Evolutionary conservation across 2,888 invertebrate genomes (phyloP).

Genomic region (Metellina segmentata): DNA sequence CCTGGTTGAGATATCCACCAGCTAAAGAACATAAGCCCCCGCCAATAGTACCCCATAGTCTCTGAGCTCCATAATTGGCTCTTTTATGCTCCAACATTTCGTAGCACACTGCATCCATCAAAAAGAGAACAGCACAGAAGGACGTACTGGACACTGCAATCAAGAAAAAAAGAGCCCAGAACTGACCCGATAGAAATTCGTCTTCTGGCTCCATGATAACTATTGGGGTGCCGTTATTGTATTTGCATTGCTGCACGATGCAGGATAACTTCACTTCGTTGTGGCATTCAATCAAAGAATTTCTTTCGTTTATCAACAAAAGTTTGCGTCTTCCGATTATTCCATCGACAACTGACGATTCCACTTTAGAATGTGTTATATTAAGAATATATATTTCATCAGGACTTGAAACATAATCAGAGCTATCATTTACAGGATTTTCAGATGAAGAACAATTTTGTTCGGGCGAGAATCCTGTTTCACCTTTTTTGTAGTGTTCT

Average conservation of each 20-base stretch:
- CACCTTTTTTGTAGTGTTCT: too few species aligned
- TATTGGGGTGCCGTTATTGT: background rate
- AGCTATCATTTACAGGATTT: too few species aligned
- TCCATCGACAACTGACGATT: background rate
- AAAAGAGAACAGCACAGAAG: conserved; percentile 92
- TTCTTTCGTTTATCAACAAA: background rate
- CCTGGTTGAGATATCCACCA: conserved; percentile 90
- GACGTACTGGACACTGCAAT: conserved; percentile 91
- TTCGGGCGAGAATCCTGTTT: too few species aligned
- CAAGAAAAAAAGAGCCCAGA: conserved; percentile 89
- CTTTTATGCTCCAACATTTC: conserved; percentile 88
- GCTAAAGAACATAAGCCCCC: conserved; percentile 90
- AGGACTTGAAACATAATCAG: too few species aligned
- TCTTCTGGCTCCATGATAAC: background rate
- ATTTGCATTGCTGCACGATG: background rate
- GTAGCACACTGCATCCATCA: conserved; percentile 94
- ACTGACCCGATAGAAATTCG: conserved; percentile 81
- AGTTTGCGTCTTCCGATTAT: background rate
- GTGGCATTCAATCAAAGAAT: background rate
- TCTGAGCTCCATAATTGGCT: conserved; percentile 90
- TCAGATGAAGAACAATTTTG: too few species aligned
- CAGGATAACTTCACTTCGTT: background rate
- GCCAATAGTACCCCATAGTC: conserved; percentile 93
- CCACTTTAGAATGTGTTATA: too few species aligned
- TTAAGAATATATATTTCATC: too few species aligned